Evolutionary conservation across 2,888 invertebrate genomes (phyloP).

Genomic region (Chaetoderma sp.): DNA sequence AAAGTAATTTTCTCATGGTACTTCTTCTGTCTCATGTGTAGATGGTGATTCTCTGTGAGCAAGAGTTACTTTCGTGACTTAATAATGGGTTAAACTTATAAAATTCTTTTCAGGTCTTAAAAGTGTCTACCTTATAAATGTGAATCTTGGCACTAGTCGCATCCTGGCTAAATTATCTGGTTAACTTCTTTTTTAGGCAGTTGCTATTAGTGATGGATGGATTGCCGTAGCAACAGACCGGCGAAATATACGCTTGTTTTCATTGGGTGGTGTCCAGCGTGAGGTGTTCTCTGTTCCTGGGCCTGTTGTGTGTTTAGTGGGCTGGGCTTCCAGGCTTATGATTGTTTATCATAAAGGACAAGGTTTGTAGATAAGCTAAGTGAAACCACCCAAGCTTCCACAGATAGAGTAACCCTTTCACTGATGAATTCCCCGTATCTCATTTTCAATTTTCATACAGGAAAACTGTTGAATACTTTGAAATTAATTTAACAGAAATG

Average conservation of each 20-base stretch:
- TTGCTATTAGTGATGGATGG: constrained; percentile 75
- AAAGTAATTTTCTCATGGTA: too few relatives aligned
- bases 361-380: constrained; percentile 53
- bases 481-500: too few relatives aligned
- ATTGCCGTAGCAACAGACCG: constrained; percentile 84
- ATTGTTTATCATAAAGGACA: constrained; percentile 77
- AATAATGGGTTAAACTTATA: background rate
- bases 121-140: background rate
- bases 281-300: constrained; percentile 82
- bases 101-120: background rate
- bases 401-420: too few relatives aligned
- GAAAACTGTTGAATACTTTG: too few relatives aligned
- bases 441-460: too few relatives aligned
- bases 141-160: background rate
- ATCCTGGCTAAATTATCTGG: background rate
- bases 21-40: too few relatives aligned
- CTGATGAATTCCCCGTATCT: too few relatives aligned
- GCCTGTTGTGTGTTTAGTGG: constrained; percentile 78
- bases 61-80: background rate
- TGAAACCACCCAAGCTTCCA: too few relatives aligned
- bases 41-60: too few relatives aligned
- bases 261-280: constrained; percentile 87
- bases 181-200: constrained; percentile 69
- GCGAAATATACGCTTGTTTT: constrained; percentile 84
- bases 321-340: constrained; percentile 75